Conservation (phyloP, 2,113 vertebrate genomes). For the Anoplopoma fimbria region DNA sequence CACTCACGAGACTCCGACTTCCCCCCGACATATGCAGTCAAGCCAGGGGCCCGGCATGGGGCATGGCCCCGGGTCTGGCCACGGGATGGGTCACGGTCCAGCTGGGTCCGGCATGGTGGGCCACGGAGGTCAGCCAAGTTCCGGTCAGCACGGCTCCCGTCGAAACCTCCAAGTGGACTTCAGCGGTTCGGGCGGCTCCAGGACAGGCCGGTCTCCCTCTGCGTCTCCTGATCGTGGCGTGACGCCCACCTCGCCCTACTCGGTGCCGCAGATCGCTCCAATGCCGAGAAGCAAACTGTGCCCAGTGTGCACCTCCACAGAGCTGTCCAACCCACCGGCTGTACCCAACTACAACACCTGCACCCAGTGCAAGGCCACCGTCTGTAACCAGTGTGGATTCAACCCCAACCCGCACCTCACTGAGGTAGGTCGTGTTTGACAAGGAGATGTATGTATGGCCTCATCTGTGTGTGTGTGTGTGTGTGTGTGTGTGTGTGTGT, state of each 20-base stretch:
- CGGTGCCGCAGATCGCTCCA: conserved; percentile 95
- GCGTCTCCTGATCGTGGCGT: conserved; percentile 90
- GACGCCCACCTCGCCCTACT: conserved; percentile 97
- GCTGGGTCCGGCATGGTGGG: conserved; percentile 51
- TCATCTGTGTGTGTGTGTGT: conserved; percentile 11
- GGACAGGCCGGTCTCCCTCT: conserved; percentile 80
- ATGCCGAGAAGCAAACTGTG: conserved; percentile 97
- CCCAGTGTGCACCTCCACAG: conserved; percentile 96
- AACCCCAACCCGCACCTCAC: conserved; percentile 99
- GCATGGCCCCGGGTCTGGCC: conserved; percentile 58
- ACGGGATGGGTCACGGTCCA: conserved; percentile 57
- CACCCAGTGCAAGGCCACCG: conserved; percentile 95
- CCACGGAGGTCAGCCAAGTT: conserved; percentile 68
- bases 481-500: conserved; percentile 1
- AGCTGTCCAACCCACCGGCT: conserved; percentile 90
- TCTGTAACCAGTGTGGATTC: conserved; percentile 99
- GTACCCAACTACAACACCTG: conserved; percentile 97
- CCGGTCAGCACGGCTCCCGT: conserved; percentile 77
- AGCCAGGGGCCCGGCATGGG: conserved; percentile 58
- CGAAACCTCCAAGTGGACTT: conserved; percentile 85
- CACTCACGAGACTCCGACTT: conserved; percentile 77
- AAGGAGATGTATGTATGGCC: neutral
- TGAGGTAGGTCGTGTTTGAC: conserved; percentile 86
- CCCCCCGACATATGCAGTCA: conserved; percentile 76
- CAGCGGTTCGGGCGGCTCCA: conserved; percentile 68